Conservation (phyloP, 2,888 invertebrate genomes). For the Himalopsyche kuldschensis region DNA sequence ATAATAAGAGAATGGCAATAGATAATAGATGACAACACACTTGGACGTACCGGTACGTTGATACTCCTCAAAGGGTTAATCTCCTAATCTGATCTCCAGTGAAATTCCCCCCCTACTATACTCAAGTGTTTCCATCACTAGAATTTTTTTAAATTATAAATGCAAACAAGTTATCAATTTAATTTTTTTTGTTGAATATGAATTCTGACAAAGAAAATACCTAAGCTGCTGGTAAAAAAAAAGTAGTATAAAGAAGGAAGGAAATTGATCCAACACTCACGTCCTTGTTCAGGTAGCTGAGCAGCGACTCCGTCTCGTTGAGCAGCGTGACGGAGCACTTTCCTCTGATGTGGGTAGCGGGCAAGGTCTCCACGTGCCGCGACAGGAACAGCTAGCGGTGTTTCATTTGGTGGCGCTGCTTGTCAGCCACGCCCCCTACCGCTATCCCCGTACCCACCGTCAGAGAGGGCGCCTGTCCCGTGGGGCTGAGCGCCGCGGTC, state of each 20-base stretch:
- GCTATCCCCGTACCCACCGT: constrained; percentile 46
- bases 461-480: background rate
- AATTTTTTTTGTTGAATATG: too few relatives aligned
- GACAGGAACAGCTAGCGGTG: constrained; percentile 98
- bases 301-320: constrained; percentile 97
- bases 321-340: constrained; percentile 98
- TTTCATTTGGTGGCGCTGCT: constrained; percentile 92
- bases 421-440: constrained; percentile 62
- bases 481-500: constrained; percentile 16
- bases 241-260: background rate
- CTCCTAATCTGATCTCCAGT: too few relatives aligned
- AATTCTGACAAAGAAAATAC: too few relatives aligned
- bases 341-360: constrained; percentile 98
- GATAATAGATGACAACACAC: too few relatives aligned
- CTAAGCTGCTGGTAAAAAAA: too few relatives aligned
- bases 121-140: too few relatives aligned
- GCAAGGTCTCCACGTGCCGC: constrained; percentile 95
- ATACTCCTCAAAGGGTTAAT: too few relatives aligned
- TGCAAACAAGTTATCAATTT: too few relatives aligned
- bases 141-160: too few relatives aligned
- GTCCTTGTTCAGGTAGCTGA: constrained; percentile 95
- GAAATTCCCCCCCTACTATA: too few relatives aligned
- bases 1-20: too few relatives aligned
- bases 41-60: too few relatives aligned
- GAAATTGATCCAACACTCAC: constrained; percentile 60